Conservation (phyloP, 92 coral and sea anemone genomes). For the Heteractis magnifica region DNA sequence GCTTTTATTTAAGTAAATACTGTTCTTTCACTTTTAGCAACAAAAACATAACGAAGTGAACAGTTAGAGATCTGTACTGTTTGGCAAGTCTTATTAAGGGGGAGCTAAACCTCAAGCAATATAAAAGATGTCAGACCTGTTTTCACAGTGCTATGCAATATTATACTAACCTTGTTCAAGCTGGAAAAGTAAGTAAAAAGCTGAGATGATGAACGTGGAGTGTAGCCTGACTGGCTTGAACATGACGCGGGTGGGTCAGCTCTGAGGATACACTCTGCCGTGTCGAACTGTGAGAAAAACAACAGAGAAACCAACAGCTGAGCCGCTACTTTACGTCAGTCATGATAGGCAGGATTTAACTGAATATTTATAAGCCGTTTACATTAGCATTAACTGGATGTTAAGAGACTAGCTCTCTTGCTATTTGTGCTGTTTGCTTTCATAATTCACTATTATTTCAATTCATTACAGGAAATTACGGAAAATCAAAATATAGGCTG, state of each 20-base stretch:
- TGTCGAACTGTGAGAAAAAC: not conserved
- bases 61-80: not conserved
- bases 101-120: too few relatives aligned
- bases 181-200: not conserved
- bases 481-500: not conserved
- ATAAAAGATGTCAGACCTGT: too few relatives aligned
- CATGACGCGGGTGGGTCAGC: not conserved
- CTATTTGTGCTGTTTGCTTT: not conserved
- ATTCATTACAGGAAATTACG: slow-evolving; percentile 6
- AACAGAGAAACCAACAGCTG: not conserved
- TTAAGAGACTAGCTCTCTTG: not conserved
- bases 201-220: not conserved
- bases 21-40: not conserved
- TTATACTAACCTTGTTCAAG: not conserved
- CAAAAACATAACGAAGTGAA: not conserved
- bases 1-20: not conserved
- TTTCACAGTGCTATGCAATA: not conserved
- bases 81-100: not conserved
- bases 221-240: not conserved
- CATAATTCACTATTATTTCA: not conserved
- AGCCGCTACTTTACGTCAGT: not conserved
- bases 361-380: not conserved
- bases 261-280: not conserved
- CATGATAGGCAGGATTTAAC: not conserved
- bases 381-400: not conserved